A percentile compares a stretch with the other conserved stretches of the same genome.
These are phyloP conservation scores for Poecile montanus DNA, from an alignment of 2,797 vertebrate genomes.

Conservation along the genomic window DNA sequence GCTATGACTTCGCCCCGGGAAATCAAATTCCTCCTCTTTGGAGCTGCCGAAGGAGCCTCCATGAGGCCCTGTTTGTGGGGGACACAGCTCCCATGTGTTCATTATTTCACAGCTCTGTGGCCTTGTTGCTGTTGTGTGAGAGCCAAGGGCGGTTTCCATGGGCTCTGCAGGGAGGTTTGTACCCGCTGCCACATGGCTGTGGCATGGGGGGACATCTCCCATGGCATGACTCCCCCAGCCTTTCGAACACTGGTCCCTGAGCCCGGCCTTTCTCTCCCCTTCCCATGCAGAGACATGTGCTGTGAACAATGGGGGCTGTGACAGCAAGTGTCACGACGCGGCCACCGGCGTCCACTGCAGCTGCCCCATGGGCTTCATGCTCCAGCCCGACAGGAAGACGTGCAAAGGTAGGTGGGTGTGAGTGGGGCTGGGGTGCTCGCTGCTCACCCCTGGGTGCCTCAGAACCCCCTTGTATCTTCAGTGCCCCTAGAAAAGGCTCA, in stretches of 20 bases:
- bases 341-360: conserved; percentile 95
- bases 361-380: conserved; percentile 96
- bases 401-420: conserved; percentile 87
- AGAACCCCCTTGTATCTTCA: rapidly evolving
- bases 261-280: background rate
- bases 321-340: conserved; percentile 96
- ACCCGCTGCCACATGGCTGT: background rate
- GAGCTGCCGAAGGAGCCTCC: background rate
- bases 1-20: background rate
- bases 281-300: conserved; percentile 90
- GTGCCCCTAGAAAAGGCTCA: background rate
- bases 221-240: background rate
- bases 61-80: background rate
- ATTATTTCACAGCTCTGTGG: background rate
- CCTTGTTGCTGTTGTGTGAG: rapidly evolving
- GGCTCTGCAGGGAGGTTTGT: background rate
- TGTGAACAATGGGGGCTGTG: conserved; percentile 97
- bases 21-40: rapidly evolving
- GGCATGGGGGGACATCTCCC: background rate
- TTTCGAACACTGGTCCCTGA: background rate
- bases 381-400: conserved; percentile 94
- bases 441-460: background rate
- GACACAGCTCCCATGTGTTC: background rate
- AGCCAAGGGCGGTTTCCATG: rapidly evolving
- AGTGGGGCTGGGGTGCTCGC: rapidly evolving